These are phyloP conservation scores for Dione juno DNA, from an alignment of 2,888 invertebrate species.

Conservation along the genomic window DNA sequence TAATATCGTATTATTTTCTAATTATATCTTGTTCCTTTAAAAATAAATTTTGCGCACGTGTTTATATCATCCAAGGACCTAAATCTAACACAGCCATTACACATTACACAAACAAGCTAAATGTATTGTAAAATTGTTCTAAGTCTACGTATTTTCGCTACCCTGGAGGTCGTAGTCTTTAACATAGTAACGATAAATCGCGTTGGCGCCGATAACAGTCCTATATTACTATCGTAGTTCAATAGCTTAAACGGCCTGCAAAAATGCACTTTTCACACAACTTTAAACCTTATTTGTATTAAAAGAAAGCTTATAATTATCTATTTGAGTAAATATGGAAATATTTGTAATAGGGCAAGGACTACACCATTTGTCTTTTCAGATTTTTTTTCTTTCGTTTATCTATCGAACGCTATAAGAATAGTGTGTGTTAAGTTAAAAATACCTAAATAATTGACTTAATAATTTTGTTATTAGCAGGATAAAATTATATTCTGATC, in stretches of 20 bases:
- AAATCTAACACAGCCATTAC: constrained; percentile 25
- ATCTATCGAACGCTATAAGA: constrained; percentile 31
- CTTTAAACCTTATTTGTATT: constrained; percentile 18
- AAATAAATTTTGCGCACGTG: not conserved
- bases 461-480: not conserved
- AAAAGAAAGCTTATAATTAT: not conserved
- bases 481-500: not conserved
- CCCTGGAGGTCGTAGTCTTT: constrained; percentile 43
- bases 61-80: not conserved
- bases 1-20: no score
- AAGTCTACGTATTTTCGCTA: constrained; percentile 43
- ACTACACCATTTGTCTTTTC: constrained; percentile 33
- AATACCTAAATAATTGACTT: not conserved
- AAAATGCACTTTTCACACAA: constrained; percentile 15
- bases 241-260: constrained; percentile 34
- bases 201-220: constrained; percentile 43
- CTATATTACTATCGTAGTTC: constrained; percentile 40
- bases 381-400: constrained; percentile 27
- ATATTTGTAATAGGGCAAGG: constrained; percentile 30
- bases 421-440: not conserved
- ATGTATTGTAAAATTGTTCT: constrained; percentile 44
- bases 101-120: constrained; percentile 41
- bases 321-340: not conserved
- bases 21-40: no score
- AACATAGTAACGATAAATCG: constrained; percentile 44